Evolutionary conservation across 2,113 vertebrate species (phyloP), one percentile per base, ranked within the genome.

Genomic region (Centrocercus urophasianus): DNA sequence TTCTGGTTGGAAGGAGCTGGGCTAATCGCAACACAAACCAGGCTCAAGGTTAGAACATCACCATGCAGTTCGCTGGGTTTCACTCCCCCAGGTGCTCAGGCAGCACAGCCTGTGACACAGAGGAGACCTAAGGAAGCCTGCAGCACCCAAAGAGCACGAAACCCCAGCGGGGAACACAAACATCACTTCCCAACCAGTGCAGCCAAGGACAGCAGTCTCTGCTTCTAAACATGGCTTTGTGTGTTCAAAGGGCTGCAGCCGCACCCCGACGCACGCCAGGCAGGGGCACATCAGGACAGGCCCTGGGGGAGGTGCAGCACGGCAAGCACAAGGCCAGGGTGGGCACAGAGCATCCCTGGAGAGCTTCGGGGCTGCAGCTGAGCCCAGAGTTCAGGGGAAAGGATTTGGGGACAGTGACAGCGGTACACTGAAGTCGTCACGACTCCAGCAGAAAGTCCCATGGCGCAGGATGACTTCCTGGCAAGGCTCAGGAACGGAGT

Each of bases 11-110:
- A 63, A 57, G 67, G 56, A 42, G 83, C 61, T 15, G 54, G 47
- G 50, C 18, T 40, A 10, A 54, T 0, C 0, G 2, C 38, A 27
- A 24, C 25, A 15, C 50, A n/a, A 47, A 52, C 1, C 4, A 0
- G 34, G 43, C 38, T 80, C 20, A 28, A 6, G 61, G 83, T n/a
- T 63, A 12, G 9, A 34, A 32, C 13, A 4, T 2, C 42, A 28
- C 1, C 0, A 42, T 42, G 66, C n/a, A 7, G 2, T 11, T 8
- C 18, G 28, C 69, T 8, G 74, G 32, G 28, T 57, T 40, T 76
- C 38, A 36, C 64, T 57, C 17, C 15, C n/a, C 38, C 79, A 8
- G 4, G 45, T n/a, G 4, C 57, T 43, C 57, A 13, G 56, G 66
- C 38, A 16, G n/a, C 3, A 43, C 73, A 45, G 27, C 45, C 24